These are phyloP conservation scores for Aythya baeri DNA, from an alignment of 2,113 vertebrate genomes.

Conservation along the genomic window DNA sequence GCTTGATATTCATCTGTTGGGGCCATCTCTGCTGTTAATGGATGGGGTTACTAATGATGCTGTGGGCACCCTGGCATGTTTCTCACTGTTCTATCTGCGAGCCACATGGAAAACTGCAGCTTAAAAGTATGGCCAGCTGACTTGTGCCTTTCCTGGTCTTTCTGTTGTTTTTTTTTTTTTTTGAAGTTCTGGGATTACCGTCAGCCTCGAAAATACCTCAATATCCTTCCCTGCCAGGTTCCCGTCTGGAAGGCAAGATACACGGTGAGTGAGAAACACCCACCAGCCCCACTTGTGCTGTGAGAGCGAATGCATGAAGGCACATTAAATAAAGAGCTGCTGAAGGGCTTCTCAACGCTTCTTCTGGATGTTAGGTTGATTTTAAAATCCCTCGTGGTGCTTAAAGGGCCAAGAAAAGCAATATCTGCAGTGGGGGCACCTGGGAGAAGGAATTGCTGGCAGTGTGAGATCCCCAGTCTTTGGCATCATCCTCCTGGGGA, in stretches of 20 bases:
- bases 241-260: conserved; percentile 98
- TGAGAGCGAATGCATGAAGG: background rate
- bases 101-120: conserved; percentile 1
- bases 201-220: conserved; percentile 96
- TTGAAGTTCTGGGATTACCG: conserved; percentile 97
- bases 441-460: background rate
- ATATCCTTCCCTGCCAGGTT: conserved; percentile 95
- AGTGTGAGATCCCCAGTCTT: background rate
- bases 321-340: background rate
- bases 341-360: background rate
- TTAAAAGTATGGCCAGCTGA: conserved; percentile 4
- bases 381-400: background rate
- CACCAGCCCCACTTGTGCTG: background rate
- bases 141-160: conserved; percentile 20
- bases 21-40: conserved; percentile 16
- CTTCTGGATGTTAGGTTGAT: background rate
- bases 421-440: background rate
- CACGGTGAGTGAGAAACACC: conserved; percentile 82
- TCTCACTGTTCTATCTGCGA: background rate
- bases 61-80: background rate
- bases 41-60: conserved; percentile 10
- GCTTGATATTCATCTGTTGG: conserved; percentile 28
- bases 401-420: background rate
- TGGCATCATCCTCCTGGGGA: background rate
- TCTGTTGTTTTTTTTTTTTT: background rate